Percentiles rank a stretch among this genome's conserved stretches.
Conservation (phyloP, 2,888 invertebrate species). For the Temnothorax unifasciatus region DNA sequence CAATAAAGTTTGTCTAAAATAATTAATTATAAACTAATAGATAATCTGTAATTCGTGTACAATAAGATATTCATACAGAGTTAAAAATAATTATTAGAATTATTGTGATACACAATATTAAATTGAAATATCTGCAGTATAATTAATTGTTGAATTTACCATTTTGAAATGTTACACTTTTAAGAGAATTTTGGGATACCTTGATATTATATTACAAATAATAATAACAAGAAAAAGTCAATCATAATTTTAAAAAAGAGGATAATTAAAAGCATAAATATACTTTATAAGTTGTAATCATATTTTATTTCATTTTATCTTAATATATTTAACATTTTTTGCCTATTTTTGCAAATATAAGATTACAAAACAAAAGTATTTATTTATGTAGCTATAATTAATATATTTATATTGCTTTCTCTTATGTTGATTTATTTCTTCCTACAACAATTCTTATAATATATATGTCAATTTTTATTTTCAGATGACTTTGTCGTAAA, state of each 20-base stretch:
- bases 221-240: too few species aligned
- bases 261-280: not conserved
- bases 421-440: not conserved
- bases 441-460: not conserved
- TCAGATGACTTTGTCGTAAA: not conserved
- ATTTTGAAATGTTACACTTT: too few species aligned
- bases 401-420: not conserved
- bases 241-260: not conserved
- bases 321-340: not conserved
- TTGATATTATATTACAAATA: too few species aligned
- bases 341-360: not conserved
- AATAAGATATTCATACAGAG: too few species aligned
- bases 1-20: not conserved
- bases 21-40: not conserved
- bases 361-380: not conserved
- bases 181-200: too few species aligned
- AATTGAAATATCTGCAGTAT: too few species aligned
- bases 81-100: too few species aligned
- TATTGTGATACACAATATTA: too few species aligned
- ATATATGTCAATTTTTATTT: not conserved
- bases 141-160: too few species aligned
- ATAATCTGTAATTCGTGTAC: too few species aligned
- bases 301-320: not conserved
- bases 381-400: not conserved
- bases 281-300: not conserved